Conservation (phyloP, 1,140 invertebrate species). For the Augochlora pura region DNA sequence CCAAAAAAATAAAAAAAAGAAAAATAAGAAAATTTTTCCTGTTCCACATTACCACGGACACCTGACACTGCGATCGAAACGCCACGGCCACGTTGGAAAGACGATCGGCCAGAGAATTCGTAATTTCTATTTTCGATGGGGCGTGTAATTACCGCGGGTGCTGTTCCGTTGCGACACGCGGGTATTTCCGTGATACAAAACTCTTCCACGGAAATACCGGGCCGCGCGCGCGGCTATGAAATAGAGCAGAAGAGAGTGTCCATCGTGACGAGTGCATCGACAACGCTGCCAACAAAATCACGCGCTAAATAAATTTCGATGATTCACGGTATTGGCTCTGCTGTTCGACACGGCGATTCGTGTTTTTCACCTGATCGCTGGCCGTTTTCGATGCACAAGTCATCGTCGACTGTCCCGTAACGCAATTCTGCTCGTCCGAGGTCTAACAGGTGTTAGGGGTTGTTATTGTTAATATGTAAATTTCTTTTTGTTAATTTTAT, state of each 20-base stretch:
- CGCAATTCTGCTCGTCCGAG: too few species aligned
- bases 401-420: too few species aligned
- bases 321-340: constrained; percentile 10
- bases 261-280: constrained; percentile 4
- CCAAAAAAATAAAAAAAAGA: too few species aligned
- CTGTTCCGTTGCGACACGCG: constrained; percentile 20
- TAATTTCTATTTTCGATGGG: constrained; percentile 24
- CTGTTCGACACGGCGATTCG: constrained; percentile 3
- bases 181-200: constrained; percentile 24
- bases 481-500: too few species aligned
- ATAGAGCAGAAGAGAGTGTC: constrained; percentile 1
- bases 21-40: too few species aligned
- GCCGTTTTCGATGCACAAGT: background rate
- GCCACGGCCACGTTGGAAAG: background rate
- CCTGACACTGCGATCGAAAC: background rate
- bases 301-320: constrained; percentile 31
- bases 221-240: background rate
- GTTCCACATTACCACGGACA: too few species aligned
- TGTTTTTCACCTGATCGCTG: background rate
- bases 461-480: too few species aligned
- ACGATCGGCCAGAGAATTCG: background rate
- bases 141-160: background rate
- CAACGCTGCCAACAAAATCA: constrained; percentile 23
- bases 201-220: background rate
- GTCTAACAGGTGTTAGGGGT: too few species aligned